Evolutionary conservation across 2,888 invertebrate genomes (phyloP).

Genomic region (Margaritifera margaritifera): DNA sequence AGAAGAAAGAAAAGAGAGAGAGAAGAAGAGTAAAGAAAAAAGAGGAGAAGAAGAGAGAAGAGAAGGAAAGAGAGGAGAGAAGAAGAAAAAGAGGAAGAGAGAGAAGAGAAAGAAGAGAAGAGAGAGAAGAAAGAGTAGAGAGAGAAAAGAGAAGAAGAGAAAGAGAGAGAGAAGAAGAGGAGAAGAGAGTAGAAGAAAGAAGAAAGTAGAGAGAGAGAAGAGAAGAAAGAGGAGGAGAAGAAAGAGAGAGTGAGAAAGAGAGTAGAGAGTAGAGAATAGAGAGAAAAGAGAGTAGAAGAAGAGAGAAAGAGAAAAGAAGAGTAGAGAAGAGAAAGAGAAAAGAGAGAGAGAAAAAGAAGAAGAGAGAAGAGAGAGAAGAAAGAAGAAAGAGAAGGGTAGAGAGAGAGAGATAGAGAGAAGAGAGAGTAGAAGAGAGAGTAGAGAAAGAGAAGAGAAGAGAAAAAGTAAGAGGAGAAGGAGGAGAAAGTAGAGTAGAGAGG

Average conservation of each 20-base stretch:
- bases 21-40: too few relatives aligned
- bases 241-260: not conserved
- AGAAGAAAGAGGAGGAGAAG: not conserved
- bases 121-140: not conserved
- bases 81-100: not conserved
- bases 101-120: not conserved
- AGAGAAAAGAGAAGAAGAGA: not conserved
- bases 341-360: not conserved
- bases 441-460: too few relatives aligned
- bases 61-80: not conserved
- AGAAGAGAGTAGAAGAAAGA: conserved; percentile 1
- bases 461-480: too few relatives aligned
- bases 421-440: not conserved
- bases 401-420: conserved; percentile 1
- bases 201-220: not conserved
- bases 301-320: not conserved
- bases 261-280: not conserved
- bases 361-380: not conserved
- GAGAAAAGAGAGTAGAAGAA: not conserved
- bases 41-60: not conserved
- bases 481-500: too few relatives aligned
- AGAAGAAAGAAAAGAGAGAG: too few relatives aligned
- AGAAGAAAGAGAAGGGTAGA: conserved; percentile 1
- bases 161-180: not conserved
- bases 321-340: conserved; percentile 1